These are phyloP conservation scores for Chymomyza costata DNA, from an alignment of 1,140 invertebrate species.

Conservation along the genomic window DNA sequence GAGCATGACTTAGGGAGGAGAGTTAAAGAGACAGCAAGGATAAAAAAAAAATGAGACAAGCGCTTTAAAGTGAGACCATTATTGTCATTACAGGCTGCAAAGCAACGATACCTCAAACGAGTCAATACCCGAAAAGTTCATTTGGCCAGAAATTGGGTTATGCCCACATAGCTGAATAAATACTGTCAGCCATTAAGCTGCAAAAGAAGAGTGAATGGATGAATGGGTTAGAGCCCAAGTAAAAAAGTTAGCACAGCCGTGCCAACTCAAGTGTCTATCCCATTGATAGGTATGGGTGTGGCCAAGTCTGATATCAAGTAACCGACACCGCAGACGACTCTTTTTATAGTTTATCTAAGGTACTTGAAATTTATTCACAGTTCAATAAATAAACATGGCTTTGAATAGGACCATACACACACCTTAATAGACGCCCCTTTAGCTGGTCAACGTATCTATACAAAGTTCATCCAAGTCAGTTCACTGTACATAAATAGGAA, in stretches of 20 bases:
- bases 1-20: too few species aligned
- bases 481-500: too few species aligned
- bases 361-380: slow-evolving; percentile 63
- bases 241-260: slow-evolving; percentile 48
- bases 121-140: slow-evolving; percentile 67
- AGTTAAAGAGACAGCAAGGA: too few species aligned
- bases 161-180: slow-evolving; percentile 19
- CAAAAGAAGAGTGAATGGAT: too few species aligned
- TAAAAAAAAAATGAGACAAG: too few species aligned
- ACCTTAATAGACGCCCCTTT: too few species aligned
- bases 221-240: slow-evolving; percentile 23
- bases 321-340: not conserved
- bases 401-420: slow-evolving; percentile 1
- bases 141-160: slow-evolving; percentile 65
- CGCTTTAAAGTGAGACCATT: too few species aligned
- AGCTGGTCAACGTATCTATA: too few species aligned
- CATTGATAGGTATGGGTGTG: not conserved
- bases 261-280: slow-evolving; percentile 44
- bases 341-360: slow-evolving; percentile 17
- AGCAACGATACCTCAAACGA: slow-evolving; percentile 19
- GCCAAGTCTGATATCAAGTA: slow-evolving; percentile 4
- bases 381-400: slow-evolving; percentile 65
- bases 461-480: too few species aligned
- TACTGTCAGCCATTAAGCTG: slow-evolving; percentile 2
- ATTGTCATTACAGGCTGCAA: too few species aligned